Evolutionary conservation across 2,113 vertebrate genomes (phyloP).

Genomic region (Heterocephalus glaber): DNA sequence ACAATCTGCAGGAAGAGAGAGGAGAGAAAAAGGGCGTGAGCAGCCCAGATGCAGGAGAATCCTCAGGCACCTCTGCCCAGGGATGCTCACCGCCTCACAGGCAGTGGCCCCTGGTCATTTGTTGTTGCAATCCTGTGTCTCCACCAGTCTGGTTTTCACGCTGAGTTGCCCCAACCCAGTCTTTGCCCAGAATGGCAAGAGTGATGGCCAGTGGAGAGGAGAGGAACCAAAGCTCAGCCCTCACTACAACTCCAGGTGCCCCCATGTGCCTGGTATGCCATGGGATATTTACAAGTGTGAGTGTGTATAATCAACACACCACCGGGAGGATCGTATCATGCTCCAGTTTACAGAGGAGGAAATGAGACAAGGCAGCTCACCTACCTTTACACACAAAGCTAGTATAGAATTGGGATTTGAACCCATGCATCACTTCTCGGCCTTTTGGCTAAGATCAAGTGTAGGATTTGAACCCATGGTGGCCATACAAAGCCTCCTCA

Average conservation of each 20-base stretch:
- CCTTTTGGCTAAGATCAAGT: too few relatives aligned
- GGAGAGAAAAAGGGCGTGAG: neutral
- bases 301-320: neutral
- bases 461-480: neutral
- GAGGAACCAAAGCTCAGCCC: neutral
- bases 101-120: neutral
- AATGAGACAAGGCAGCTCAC: neutral
- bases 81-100: neutral
- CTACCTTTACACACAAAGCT: neutral
- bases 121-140: neutral
- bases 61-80: neutral
- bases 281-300: neutral
- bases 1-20: constrained; percentile 81
- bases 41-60: neutral
- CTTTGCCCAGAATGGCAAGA: neutral
- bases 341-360: neutral
- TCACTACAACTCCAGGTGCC: too few relatives aligned
- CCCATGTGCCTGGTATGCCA: neutral
- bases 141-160: neutral
- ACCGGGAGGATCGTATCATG: neutral
- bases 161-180: neutral
- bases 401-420: neutral
- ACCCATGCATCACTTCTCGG: too few relatives aligned
- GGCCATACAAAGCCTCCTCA: neutral
- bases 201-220: neutral